A percentile compares a stretch with the other conserved stretches of the same genome.
Evolutionary conservation across 2,888 invertebrate genomes (phyloP).

Genomic region (Didymodactylos carnosus): DNA sequence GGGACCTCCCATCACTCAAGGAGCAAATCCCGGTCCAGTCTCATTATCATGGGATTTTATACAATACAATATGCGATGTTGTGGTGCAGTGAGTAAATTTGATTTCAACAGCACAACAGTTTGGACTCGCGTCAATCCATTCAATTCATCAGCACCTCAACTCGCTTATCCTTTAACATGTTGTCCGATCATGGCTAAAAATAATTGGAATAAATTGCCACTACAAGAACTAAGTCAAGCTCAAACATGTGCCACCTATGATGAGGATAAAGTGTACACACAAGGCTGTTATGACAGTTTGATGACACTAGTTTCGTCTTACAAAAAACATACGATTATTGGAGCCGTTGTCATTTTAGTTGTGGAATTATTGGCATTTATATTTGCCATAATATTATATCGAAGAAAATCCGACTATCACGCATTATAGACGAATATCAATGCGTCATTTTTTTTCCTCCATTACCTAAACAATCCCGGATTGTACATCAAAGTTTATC

Average conservation of each 20-base stretch:
- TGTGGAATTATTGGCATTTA: not conserved
- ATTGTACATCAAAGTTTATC: too few species aligned
- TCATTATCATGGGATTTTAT: not conserved
- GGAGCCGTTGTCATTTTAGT: not conserved
- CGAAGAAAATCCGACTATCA: not conserved
- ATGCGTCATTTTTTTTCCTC: too few species aligned
- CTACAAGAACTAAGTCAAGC: not conserved
- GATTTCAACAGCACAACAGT: not conserved
- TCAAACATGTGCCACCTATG: not conserved
- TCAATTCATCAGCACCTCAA: not conserved
- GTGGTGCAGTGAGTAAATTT: not conserved
- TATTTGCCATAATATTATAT: not conserved
- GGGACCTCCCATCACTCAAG: not conserved
- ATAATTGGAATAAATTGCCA: not conserved
- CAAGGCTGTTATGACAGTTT: not conserved
- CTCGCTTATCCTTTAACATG: not conserved
- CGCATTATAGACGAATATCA: not conserved
- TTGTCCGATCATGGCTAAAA: not conserved
- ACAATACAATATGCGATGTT: not conserved
- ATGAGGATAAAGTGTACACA: not conserved
- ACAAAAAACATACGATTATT: not conserved
- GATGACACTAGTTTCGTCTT: not conserved
- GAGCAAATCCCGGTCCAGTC: not conserved
- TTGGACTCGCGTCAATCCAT: not conserved
- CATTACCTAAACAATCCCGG: too few species aligned